Evolutionary conservation across 2,888 invertebrate species (phyloP).

Genomic region (Sphaerophoria taeniata): DNA sequence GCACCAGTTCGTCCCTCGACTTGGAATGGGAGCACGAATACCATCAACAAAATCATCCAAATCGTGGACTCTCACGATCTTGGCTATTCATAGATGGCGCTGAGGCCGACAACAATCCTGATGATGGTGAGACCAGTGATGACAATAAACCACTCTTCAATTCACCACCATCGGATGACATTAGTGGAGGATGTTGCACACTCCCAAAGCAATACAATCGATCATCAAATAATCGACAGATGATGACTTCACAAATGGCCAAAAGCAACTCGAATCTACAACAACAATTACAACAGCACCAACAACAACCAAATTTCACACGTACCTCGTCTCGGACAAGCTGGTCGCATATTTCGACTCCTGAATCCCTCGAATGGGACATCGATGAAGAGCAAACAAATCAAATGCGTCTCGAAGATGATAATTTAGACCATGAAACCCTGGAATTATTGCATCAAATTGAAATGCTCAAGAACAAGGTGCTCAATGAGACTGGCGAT

Average conservation of each 20-base stretch:
- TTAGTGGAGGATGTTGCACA: background rate
- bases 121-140: conserved; percentile 59
- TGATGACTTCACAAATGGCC: conserved; percentile 36
- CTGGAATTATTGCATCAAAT: conserved; percentile 87
- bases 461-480: conserved; percentile 86
- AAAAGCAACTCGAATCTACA: conserved; percentile 72
- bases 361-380: conserved; percentile 89
- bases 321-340: conserved; percentile 83
- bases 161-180: conserved; percentile 64
- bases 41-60: conserved; percentile 50
- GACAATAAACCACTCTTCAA: conserved; percentile 66
- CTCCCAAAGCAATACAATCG: conserved; percentile 46
- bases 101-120: conserved; percentile 39
- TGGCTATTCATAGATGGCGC: conserved; percentile 69
- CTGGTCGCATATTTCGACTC: conserved; percentile 86
- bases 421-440: conserved; percentile 86
- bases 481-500: conserved; percentile 87
- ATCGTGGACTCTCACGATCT: conserved; percentile 56
- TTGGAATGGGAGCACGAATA: conserved; percentile 89
- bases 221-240: conserved; percentile 24
- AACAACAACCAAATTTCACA: conserved; percentile 75
- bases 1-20: conserved; percentile 87
- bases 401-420: conserved; percentile 82
- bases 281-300: conserved; percentile 19
- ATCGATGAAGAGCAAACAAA: conserved; percentile 84